Evolutionary conservation across 2,113 vertebrate species (phyloP).

Genomic region (Leucopternis melanops): DNA sequence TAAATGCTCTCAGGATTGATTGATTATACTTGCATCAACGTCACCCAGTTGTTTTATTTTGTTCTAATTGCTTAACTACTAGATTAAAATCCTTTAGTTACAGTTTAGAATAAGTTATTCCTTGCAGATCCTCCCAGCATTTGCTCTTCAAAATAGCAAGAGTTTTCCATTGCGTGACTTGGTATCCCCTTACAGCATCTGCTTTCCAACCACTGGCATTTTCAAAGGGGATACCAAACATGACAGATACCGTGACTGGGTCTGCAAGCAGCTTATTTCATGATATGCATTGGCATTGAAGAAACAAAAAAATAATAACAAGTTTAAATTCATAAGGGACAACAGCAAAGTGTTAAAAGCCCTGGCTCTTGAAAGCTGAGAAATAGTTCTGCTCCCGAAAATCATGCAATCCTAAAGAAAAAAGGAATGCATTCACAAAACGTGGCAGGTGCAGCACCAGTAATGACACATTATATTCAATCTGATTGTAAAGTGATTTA

Average conservation of each 20-base stretch:
- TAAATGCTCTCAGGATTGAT: neutral
- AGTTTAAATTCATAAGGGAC: neutral
- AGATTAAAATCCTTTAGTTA: neutral
- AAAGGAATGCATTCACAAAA: neutral
- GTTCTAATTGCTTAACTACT: neutral
- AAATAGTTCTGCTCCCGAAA: neutral
- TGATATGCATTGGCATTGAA: neutral
- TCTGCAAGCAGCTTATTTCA: neutral
- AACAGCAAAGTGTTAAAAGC: neutral
- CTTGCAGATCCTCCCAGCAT: neutral
- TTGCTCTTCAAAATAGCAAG: neutral
- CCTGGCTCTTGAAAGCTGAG: neutral
- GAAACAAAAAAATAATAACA: neutral
- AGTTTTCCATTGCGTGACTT: neutral
- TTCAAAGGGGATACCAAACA: neutral
- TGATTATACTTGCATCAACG: neutral
- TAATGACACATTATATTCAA: neutral
- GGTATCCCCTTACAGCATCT: neutral
- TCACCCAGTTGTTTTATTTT: slow-evolving; percentile 3
- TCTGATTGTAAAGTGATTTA: neutral
- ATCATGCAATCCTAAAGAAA: neutral
- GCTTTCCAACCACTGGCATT: neutral
- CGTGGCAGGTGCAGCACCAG: neutral
- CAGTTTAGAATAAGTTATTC: neutral
- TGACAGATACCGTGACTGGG: neutral